Conservation (phyloP, 2,797 vertebrate genomes). For the Sebastes nivosus region DNA sequence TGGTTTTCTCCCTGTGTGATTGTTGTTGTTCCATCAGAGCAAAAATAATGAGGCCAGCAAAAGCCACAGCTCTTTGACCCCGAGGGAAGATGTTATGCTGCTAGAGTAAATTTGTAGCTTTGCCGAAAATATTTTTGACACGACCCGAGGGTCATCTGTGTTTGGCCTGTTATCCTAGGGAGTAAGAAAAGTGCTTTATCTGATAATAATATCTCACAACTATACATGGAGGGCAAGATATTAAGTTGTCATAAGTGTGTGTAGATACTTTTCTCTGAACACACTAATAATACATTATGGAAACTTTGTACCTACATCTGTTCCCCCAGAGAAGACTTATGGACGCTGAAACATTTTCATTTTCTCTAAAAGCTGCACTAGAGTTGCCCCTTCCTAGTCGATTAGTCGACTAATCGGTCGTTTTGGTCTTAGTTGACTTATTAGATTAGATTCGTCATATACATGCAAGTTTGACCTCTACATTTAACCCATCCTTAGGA, state of each 20-base stretch:
- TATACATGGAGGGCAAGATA: background rate
- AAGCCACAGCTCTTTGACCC: constrained; percentile 15
- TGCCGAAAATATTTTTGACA: constrained; percentile 29
- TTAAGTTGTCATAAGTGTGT: background rate
- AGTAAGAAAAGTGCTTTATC: background rate
- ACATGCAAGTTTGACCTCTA: no score
- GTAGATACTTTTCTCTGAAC: background rate
- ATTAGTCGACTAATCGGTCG: no score
- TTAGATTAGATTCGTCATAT: no score
- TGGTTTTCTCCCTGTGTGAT: background rate
- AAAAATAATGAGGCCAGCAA: constrained; percentile 33
- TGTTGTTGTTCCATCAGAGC: background rate
- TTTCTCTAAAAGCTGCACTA: no score
- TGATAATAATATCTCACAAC: background rate
- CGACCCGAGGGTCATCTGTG: constrained; percentile 18
- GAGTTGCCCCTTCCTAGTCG: no score
- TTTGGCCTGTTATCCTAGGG: background rate
- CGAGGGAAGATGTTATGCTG: constrained; percentile 18
- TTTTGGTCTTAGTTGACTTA: no score
- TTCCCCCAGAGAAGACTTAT: background rate
- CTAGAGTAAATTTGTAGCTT: constrained; percentile 10
- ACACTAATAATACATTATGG: background rate
- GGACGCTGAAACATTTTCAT: no score
- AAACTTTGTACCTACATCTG: background rate
- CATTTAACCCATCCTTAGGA: no score